Evolutionary conservation across 2,113 vertebrate genomes (phyloP), one percentile per base, ranked within the genome.

Genomic region (Pseudorasbora parva): DNA sequence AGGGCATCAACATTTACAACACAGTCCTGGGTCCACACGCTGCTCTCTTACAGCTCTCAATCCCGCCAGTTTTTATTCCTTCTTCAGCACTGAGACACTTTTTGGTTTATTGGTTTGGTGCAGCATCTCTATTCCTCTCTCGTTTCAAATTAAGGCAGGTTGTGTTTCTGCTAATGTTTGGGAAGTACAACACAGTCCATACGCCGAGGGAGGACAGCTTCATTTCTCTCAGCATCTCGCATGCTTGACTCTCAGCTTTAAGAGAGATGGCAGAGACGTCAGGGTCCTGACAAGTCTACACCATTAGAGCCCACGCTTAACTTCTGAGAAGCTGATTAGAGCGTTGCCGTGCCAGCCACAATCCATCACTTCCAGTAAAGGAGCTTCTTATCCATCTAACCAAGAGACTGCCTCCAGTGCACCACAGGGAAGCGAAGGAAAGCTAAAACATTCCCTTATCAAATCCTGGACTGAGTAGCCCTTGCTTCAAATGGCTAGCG

Each of bases 271-370:
- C 56, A 62, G 51, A 84, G 85, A 82, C 71, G 82, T 82, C 71
- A 60, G 77, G 73, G 87, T 89, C 84, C 85, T 90, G 89, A 87
- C 86, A 89, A 87, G 86, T 89, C 60, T 81, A 85, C 85, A 85
- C 86, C 83, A 88, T 90, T 87, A 89, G 86, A 89, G 85, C 88
- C 86, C 85, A 88, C 87, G 86, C 86, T 86, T 82, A 87, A 88
- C 85, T 88, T 75, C 84, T 89, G 64, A 54, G 85, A 89, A 89
- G 88, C 88, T 84, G 86, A 86, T 87, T 87, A 88, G 81, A 73
- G 87, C 77, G 51, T 85, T 74, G 6, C 72, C 27, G 77, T 78
- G 78, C 84, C 86, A 86, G 73, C 64, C 74, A 75, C 86, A 85
- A 88, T 90, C 89, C 83, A 89, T 89, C 89, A 88, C 84, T 81